A percentile compares a stretch with the other conserved stretches of the same genome.
phyloP scores from a whole-genome alignment of 2,888 invertebrate species.

The Mystacides longicornis region DNA sequence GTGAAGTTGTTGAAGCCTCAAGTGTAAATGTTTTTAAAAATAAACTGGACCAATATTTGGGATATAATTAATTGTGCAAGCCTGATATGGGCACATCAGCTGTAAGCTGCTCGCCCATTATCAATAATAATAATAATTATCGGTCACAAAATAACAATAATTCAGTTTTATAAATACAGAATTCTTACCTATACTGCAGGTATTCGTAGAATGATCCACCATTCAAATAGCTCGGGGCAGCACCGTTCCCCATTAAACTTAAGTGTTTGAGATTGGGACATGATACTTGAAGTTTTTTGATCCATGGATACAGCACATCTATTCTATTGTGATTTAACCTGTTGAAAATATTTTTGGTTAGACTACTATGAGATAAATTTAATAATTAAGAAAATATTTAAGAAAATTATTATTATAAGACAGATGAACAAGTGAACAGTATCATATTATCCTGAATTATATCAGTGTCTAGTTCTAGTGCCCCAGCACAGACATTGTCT shows the following conservation, averaged over 20 bases:
- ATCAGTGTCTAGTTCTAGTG: too few relatives aligned
- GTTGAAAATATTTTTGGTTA: too few relatives aligned
- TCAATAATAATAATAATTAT: neutral
- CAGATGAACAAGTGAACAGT: too few relatives aligned
- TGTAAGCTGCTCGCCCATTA: too few relatives aligned
- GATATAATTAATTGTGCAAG: too few relatives aligned
- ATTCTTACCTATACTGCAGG: conserved; percentile 60
- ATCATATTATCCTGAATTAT: too few relatives aligned
- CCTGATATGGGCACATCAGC: too few relatives aligned
- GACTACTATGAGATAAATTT: neutral
- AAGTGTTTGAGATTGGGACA: conserved; percentile 68
- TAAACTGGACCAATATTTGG: too few relatives aligned
- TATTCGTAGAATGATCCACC: conserved; percentile 71
- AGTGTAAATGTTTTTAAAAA: too few relatives aligned
- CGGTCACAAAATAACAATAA: neutral
- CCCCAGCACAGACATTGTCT: too few relatives aligned
- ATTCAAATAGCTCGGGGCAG: conserved; percentile 68
- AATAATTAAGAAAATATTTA: neutral
- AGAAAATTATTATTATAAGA: too few relatives aligned
- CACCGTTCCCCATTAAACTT: conserved; percentile 80
- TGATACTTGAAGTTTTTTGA: conserved; percentile 59
- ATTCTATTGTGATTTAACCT: conserved; percentile 64
- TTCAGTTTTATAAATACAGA: neutral
- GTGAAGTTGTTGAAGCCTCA: too few relatives aligned
- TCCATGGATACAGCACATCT: conserved; percentile 60